Evolutionary conservation across 2,888 invertebrate species (phyloP).

Genomic region (Marasmarcha lunaedactyla): DNA sequence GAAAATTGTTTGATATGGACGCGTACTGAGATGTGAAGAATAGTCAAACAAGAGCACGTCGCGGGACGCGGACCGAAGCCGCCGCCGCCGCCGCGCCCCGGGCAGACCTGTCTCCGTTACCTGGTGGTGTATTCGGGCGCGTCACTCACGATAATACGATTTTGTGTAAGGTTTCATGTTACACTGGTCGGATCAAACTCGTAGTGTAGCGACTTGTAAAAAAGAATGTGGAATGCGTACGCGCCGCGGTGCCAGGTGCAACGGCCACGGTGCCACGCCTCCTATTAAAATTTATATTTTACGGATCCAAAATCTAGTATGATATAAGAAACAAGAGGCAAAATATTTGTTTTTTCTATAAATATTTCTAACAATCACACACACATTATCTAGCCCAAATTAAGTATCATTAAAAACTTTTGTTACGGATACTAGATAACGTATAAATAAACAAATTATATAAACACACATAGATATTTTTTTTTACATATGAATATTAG

Average conservation of each 20-base stretch:
- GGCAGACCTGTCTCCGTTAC: too few relatives aligned
- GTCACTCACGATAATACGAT: slow-evolving; percentile 23
- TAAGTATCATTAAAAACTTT: too few relatives aligned
- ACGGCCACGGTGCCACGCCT: slow-evolving; percentile 55
- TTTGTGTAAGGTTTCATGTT: slow-evolving; percentile 27
- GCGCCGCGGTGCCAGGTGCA: slow-evolving; percentile 61
- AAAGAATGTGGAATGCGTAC: slow-evolving; percentile 68
- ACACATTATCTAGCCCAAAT: too few relatives aligned
- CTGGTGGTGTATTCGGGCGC: neutral
- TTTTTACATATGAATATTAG: too few relatives aligned
- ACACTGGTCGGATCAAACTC: slow-evolving; percentile 41
- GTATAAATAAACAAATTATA: too few relatives aligned
- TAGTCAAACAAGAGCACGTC: slow-evolving; percentile 41
- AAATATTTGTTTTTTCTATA: too few relatives aligned
- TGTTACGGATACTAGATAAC: too few relatives aligned
- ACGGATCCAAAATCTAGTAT: slow-evolving; percentile 31
- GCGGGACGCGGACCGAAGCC: slow-evolving; percentile 32
- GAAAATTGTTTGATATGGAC: slow-evolving; percentile 26
- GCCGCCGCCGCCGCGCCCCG: too few relatives aligned
- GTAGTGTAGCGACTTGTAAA: slow-evolving; percentile 37
- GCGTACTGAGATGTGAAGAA: slow-evolving; percentile 38
- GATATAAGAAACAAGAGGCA: too few relatives aligned
- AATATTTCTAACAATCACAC: too few relatives aligned
- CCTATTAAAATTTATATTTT: slow-evolving; percentile 56
- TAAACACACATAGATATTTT: too few relatives aligned